Base-by-base conservation (phyloP, 2,888 invertebrate species). In the Brachypterus glaber region DNA sequence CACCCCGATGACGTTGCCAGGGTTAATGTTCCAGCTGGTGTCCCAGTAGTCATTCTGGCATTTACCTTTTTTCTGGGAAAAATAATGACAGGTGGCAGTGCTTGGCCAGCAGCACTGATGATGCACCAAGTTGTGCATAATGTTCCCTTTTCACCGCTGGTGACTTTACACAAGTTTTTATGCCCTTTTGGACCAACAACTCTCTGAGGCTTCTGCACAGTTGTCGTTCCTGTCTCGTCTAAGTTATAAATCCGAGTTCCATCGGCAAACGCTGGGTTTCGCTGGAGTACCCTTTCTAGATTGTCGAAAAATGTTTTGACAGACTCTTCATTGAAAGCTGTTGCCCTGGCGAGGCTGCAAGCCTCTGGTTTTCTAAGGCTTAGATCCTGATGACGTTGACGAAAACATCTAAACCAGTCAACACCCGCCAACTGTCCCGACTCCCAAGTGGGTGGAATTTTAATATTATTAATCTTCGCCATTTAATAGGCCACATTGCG, bases 221-320 rank as follows among this genome's bases (percentile, higher is more conserved):
- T 63, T 16, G 53, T 57, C 0, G 55, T 48, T 3, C 50, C 53
- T 14, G 58, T 62, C 47, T 61, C 58, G 40, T 59, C 59, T 17
- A 57, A 26, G 46, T 62, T 63, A 32, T 41, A 62, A 11, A 62
- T 51, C 33, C 55, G 48, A 4, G 51, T 54, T 15, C 52, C 53
- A 46, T 53, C 47, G 4, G 48, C 47, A 44, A 45, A 45, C n/a
- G 27, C 33, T 17, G 43, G 41, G 17, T 39, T 32, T 41, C 51
- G 37, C 12, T 41, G 35, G 18, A 50, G 39, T 31, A 53, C 44
- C 16, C 44, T 39, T 47, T 51, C 41, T 25, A 54, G 38, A 33
- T 58, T 55, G 24, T 49, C 44, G 39, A 47, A 54, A 35, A 57
- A 53, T 16, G 26, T 31, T 13, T 36, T 35, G 7, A 47, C 39